Evolutionary conservation across 2,113 vertebrate genomes (phyloP).

Genomic region (Formicarius rufipectus): DNA sequence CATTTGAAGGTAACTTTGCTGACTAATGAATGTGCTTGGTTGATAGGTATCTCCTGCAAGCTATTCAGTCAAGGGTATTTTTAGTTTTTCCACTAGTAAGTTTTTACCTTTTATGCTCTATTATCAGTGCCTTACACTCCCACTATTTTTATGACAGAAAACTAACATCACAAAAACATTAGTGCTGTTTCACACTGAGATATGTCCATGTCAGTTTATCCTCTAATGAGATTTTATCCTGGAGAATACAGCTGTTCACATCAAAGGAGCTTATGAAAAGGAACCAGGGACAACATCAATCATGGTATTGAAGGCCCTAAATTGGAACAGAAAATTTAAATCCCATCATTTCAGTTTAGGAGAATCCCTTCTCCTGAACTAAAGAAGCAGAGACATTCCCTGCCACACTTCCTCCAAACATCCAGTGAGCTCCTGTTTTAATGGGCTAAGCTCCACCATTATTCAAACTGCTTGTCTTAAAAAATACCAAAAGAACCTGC

Average conservation of each 20-base stretch:
- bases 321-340: background rate
- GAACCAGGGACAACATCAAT: background rate
- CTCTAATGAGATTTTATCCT: constrained; percentile 10
- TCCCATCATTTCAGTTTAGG: background rate
- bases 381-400: background rate
- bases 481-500: background rate
- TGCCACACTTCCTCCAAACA: background rate
- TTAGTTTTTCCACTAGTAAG: background rate
- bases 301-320: background rate
- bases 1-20: background rate
- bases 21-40: background rate
- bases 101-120: background rate
- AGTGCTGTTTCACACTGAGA: background rate
- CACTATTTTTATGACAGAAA: background rate
- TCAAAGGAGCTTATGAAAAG: background rate
- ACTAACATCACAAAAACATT: background rate
- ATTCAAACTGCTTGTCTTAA: background rate
- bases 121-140: background rate
- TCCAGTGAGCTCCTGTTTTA: background rate
- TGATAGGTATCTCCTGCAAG: background rate
- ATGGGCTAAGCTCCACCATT: background rate
- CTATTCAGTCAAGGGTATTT: background rate
- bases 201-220: background rate
- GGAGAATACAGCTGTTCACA: background rate
- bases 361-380: background rate